phyloP scores from a whole-genome alignment of 2,797 vertebrate species.

The Rachycentron canadum region DNA sequence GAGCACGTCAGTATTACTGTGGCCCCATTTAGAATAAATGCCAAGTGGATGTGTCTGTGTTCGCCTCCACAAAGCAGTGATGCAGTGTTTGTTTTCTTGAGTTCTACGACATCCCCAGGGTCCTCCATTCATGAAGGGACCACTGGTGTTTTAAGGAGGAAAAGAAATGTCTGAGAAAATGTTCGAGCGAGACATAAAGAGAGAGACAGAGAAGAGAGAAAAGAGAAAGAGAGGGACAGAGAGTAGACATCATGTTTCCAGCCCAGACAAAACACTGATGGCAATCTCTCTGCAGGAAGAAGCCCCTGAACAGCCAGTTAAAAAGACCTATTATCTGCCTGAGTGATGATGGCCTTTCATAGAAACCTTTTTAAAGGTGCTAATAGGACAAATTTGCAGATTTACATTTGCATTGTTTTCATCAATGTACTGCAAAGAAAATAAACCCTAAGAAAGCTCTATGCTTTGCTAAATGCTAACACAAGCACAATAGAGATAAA shows the following conservation, averaged over 20 bases:
- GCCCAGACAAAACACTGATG: conserved; percentile 48
- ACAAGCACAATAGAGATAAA: no score
- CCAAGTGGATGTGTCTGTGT: conserved; percentile 11
- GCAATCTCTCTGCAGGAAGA: conserved; percentile 32
- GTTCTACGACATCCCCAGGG: conserved; percentile 39
- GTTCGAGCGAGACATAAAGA: neutral
- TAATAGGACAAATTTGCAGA: neutral
- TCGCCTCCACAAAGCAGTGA: conserved; percentile 12
- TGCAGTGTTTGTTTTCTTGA: conserved; percentile 26
- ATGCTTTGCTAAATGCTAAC: no score
- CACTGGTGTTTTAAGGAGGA: neutral
- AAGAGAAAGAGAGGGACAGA: neutral
- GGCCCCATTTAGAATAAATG: conserved; percentile 16
- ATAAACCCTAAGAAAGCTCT: no score
- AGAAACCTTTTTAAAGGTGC: neutral
- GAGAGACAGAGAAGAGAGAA: conserved; percentile 2
- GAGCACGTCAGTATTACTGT: neutral
- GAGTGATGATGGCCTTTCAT: conserved; percentile 30
- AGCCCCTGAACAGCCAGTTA: conserved; percentile 25
- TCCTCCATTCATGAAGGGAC: conserved; percentile 20
- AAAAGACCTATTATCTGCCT: conserved; percentile 38
- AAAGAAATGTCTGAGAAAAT: conserved; percentile 23
- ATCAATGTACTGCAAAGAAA: no score
- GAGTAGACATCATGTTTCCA: conserved; percentile 17
- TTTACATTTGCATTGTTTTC: neutral